Conservation (phyloP, 1,140 invertebrate species). For the Gryon sp. region DNA sequence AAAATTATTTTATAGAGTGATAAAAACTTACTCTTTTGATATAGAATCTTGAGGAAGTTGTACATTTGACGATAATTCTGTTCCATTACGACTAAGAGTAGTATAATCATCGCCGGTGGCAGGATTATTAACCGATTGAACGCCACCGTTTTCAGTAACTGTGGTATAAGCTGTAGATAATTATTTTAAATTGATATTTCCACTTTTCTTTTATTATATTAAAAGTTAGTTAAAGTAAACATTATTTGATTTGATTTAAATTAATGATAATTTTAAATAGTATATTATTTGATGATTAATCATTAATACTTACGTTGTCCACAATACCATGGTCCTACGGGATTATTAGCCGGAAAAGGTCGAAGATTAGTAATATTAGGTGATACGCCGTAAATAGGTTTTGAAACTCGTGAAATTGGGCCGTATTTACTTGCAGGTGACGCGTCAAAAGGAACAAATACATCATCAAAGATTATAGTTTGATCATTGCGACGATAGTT, state of each 20-base stretch:
- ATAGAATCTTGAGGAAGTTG: conserved; percentile 74
- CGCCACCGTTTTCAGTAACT: conserved; percentile 68
- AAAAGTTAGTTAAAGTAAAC: no score
- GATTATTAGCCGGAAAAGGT: conserved; percentile 80
- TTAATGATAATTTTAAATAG: no score
- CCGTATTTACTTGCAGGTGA: conserved; percentile 88
- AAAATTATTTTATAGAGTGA: conserved; percentile 14
- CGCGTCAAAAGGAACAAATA: conserved; percentile 88
- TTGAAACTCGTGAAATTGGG: conserved; percentile 87
- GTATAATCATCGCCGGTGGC: conserved; percentile 77
- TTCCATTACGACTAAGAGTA: conserved; percentile 76
- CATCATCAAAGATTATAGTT: conserved; percentile 85
- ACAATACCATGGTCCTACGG: conserved; percentile 80
- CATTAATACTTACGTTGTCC: conserved; percentile 78
- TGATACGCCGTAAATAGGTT: conserved; percentile 73
- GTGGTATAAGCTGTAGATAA: conserved; percentile 71
- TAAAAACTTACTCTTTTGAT: conserved; percentile 76
- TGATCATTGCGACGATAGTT: conserved; percentile 83
- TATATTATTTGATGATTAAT: no score
- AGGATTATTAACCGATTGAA: conserved; percentile 68
- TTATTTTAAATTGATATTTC: conserved; percentile 14
- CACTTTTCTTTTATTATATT: no score
- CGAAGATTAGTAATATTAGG: conserved; percentile 76
- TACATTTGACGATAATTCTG: conserved; percentile 68
- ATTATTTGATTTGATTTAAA: no score